Percentiles rank a stretch among this genome's conserved stretches.
Evolutionary conservation across 2,888 invertebrate species (phyloP).

Genomic region (Antitype chi): DNA sequence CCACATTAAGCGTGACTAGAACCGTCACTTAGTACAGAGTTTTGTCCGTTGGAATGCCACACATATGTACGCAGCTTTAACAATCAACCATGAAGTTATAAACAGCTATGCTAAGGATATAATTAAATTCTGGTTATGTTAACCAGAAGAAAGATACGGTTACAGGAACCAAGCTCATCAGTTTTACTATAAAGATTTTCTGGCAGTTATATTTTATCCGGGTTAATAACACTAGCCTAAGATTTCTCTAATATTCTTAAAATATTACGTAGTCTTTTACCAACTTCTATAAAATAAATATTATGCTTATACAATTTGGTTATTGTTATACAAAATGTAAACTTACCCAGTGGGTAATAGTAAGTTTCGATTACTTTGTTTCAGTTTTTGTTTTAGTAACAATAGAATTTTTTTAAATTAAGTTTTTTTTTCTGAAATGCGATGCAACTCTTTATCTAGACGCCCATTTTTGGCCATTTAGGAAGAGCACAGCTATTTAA

Average conservation of each 20-base stretch:
- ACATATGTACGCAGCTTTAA: constrained; percentile 1
- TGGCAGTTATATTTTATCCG: neutral
- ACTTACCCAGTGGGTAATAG: neutral
- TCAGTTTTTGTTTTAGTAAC: no score
- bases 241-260: neutral
- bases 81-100: constrained; percentile 6
- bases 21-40: neutral
- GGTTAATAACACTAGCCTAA: neutral
- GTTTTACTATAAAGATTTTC: neutral
- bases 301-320: neutral
- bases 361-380: neutral
- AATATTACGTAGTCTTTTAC: neutral
- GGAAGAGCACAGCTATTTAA: neutral
- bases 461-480: no score
- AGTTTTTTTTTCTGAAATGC: neutral
- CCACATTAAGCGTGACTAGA: neutral
- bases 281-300: neutral
- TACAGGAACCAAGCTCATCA: constrained; percentile 18
- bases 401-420: no score
- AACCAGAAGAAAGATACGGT: constrained; percentile 26
- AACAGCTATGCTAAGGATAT: constrained; percentile 21
- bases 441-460: neutral
- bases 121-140: constrained; percentile 44
- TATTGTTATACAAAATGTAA: neutral
- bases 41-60: constrained; percentile 14